These are phyloP conservation scores for Neelides sp. DNA, from an alignment of 1,140 invertebrate genomes.

Conservation along the genomic window DNA sequence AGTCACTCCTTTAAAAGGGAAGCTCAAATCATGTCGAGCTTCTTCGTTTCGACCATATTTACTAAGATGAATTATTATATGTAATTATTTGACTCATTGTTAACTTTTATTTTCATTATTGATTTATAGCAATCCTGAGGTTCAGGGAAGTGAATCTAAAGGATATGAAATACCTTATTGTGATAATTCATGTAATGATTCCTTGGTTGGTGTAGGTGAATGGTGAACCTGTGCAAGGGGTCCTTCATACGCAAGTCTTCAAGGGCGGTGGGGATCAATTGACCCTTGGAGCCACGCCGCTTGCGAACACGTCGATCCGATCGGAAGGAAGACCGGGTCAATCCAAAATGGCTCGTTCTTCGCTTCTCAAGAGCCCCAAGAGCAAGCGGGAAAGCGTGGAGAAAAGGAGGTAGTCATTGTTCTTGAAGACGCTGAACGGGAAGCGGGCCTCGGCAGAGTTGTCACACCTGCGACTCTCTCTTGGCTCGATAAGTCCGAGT, in stretches of 20 bases:
- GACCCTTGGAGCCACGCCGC: slow-evolving; percentile 73
- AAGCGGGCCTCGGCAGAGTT: slow-evolving; percentile 74
- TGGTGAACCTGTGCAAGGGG: slow-evolving; percentile 80
- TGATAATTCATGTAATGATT: too few species aligned
- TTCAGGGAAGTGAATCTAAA: too few species aligned
- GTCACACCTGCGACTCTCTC: slow-evolving; percentile 50
- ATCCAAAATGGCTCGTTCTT: slow-evolving; percentile 60
- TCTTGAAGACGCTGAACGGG: slow-evolving; percentile 77
- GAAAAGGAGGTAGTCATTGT: slow-evolving; percentile 71
- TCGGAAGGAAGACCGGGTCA: slow-evolving; percentile 62
- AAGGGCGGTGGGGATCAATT: slow-evolving; percentile 78
- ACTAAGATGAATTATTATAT: too few species aligned
- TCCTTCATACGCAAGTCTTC: slow-evolving; percentile 88
- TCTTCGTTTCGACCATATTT: too few species aligned
- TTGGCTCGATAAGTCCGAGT: slow-evolving; percentile 43
- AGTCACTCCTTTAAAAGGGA: too few species aligned
- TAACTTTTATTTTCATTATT: too few species aligned
- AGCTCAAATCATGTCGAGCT: too few species aligned
- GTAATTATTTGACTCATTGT: too few species aligned
- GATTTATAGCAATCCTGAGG: too few species aligned
- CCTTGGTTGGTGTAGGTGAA: slow-evolving; percentile 49
- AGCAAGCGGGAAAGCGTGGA: slow-evolving; percentile 63
- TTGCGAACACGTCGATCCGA: slow-evolving; percentile 89
- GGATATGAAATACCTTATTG: too few species aligned
- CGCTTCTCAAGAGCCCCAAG: slow-evolving; percentile 53